Conservation (phyloP, 2,888 invertebrate genomes). For the Rhyacophila evoluta region DNA sequence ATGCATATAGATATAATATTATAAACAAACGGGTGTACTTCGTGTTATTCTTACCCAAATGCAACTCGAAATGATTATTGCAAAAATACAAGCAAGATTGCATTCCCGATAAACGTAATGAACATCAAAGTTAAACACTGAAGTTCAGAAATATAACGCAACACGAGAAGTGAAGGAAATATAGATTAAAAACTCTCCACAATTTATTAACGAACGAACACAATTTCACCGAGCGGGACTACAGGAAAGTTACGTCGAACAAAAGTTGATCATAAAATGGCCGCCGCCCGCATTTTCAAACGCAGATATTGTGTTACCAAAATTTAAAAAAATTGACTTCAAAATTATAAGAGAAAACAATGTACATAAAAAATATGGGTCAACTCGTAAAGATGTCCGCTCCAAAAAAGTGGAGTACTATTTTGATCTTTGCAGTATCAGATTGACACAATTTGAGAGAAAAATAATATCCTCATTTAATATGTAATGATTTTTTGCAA, state of each 20-base stretch:
- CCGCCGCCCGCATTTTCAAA: background rate
- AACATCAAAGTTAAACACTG: background rate
- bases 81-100: conserved; percentile 15
- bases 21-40: too few relatives aligned
- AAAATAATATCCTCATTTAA: too few relatives aligned
- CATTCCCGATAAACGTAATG: conserved; percentile 6
- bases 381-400: too few relatives aligned
- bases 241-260: background rate
- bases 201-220: background rate
- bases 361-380: too few relatives aligned
- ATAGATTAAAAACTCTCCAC: background rate
- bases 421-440: too few relatives aligned
- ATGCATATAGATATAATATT: background rate
- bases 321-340: background rate
- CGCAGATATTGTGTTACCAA: background rate
- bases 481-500: too few relatives aligned
- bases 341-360: too few relatives aligned
- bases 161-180: background rate
- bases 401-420: too few relatives aligned
- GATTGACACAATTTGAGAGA: too few relatives aligned
- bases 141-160: background rate
- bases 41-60: background rate
- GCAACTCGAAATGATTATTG: background rate
- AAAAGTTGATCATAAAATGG: background rate
- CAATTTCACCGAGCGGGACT: background rate